A percentile compares a stretch with the other conserved stretches of the same genome.
Evolutionary conservation across 2,113 vertebrate genomes (phyloP).

Genomic region (Alouatta palliata): DNA sequence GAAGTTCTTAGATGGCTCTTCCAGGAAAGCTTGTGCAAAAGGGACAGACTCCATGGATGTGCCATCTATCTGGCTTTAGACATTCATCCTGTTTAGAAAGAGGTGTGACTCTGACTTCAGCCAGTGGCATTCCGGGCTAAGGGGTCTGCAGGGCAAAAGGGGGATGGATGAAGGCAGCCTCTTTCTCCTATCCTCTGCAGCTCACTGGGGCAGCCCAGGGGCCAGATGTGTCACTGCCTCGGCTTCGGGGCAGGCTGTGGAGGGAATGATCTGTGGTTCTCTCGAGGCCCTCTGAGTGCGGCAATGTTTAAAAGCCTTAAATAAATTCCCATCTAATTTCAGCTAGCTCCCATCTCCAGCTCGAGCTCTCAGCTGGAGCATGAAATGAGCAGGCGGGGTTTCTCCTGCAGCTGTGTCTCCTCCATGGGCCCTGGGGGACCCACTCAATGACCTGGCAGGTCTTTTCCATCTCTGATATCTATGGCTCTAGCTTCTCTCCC

Average conservation of each 20-base stretch:
- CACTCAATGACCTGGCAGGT: not conserved
- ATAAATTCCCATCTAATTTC: constrained; percentile 60
- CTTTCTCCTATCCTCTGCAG: too few relatives aligned
- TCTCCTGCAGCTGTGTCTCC: not conserved
- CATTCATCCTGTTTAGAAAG: not conserved
- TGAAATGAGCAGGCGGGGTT: not conserved
- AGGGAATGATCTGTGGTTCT: constrained; percentile 21
- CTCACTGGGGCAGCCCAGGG: not conserved
- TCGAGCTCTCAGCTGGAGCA: not conserved
- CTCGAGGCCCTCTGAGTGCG: not conserved
- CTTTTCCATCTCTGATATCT: not conserved
- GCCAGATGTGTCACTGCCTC: not conserved
- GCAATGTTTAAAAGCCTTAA: constrained; percentile 56
- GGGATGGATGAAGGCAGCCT: not conserved
- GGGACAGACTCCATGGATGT: not conserved
- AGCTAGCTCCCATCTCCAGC: not conserved
- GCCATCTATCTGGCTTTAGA: not conserved
- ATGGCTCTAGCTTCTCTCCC: not conserved
- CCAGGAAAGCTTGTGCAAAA: not conserved
- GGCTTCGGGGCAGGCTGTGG: not conserved
- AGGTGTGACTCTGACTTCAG: not conserved
- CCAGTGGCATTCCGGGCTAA: not conserved
- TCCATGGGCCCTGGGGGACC: not conserved
- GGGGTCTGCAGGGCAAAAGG: too few relatives aligned
- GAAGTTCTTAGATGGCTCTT: not conserved